These are phyloP conservation scores for Branchellion lobata DNA, from an alignment of 2,888 invertebrate genomes.

Conservation along the genomic window DNA sequence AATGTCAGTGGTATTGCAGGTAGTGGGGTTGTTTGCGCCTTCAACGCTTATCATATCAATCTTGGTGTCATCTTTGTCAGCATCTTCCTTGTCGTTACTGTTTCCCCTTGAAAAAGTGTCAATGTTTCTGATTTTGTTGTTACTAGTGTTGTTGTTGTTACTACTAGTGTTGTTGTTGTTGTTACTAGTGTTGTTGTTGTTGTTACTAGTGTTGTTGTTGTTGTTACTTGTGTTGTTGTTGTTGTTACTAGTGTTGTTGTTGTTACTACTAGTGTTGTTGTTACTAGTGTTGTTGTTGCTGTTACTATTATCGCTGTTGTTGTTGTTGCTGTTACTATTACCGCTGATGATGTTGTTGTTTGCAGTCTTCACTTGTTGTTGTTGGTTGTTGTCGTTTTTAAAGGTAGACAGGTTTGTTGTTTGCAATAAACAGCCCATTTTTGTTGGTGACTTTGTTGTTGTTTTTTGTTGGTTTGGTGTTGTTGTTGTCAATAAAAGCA, in stretches of 20 bases:
- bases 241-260: not conserved
- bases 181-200: not conserved
- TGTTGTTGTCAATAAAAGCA: not conserved
- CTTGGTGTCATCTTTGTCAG: too few species aligned
- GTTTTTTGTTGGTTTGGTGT: constrained; percentile 6
- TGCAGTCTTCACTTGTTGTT: not conserved
- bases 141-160: not conserved
- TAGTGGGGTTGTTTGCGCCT: too few species aligned
- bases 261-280: not conserved
- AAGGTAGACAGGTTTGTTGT: not conserved
- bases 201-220: not conserved
- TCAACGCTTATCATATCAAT: too few species aligned
- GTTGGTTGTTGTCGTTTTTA: not conserved
- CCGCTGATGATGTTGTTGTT: not conserved
- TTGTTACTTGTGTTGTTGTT: not conserved
- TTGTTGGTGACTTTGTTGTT: constrained; percentile 15
- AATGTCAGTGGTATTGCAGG: too few species aligned
- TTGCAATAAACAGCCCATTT: constrained; percentile 31
- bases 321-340: constrained; percentile 15
- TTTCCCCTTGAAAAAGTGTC: too few species aligned
- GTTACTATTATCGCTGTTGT: not conserved
- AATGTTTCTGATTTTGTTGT: not conserved
- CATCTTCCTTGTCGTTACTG: too few species aligned
- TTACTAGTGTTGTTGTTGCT: not conserved
- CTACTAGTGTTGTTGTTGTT: not conserved